These are phyloP conservation scores for Rhagoletis pomonella DNA, from an alignment of 1,140 invertebrate genomes.

Conservation along the genomic window DNA sequence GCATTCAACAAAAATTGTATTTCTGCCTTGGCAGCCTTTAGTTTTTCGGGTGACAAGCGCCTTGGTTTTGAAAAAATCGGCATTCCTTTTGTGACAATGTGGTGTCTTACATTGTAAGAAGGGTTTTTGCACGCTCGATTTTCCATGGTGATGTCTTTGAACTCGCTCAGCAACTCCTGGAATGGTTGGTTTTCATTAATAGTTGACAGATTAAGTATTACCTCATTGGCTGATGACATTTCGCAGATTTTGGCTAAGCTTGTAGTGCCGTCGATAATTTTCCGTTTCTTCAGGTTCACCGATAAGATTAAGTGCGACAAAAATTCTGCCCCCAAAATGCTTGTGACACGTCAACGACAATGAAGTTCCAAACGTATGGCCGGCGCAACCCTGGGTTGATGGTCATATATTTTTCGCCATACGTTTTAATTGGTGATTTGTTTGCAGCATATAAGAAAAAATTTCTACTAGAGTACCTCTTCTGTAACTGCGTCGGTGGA, in stretches of 20 bases:
- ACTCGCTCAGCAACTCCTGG: not conserved
- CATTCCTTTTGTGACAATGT: slow-evolving; percentile 67
- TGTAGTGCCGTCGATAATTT: slow-evolving; percentile 6
- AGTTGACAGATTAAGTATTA: not conserved
- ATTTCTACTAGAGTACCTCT: not conserved
- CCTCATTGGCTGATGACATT: not conserved
- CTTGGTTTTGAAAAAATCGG: slow-evolving; percentile 64
- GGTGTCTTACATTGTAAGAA: slow-evolving; percentile 54
- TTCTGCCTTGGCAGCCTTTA: slow-evolving; percentile 58
- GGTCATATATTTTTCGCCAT: slow-evolving; percentile 9
- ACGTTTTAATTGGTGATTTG: slow-evolving; percentile 29
- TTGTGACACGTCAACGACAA: not conserved
- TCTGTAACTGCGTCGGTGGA: too few relatives aligned
- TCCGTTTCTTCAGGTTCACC: slow-evolving; percentile 19
- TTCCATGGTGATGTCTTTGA: slow-evolving; percentile 1
- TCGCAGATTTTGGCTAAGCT: not conserved
- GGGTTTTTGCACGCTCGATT: not conserved
- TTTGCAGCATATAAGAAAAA: slow-evolving; percentile 47
- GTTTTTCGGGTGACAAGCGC: slow-evolving; percentile 67
- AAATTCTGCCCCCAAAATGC: slow-evolving; percentile 51
- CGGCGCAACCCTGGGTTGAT: not conserved
- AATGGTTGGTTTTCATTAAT: not conserved
- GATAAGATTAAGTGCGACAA: slow-evolving; percentile 47
- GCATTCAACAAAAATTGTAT: too few relatives aligned
- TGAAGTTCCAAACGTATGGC: slow-evolving; percentile 48